Evolutionary conservation across 2,888 invertebrate genomes (phyloP), one percentile per base, ranked within the genome.

Genomic region (Meandrusa payeni): DNA sequence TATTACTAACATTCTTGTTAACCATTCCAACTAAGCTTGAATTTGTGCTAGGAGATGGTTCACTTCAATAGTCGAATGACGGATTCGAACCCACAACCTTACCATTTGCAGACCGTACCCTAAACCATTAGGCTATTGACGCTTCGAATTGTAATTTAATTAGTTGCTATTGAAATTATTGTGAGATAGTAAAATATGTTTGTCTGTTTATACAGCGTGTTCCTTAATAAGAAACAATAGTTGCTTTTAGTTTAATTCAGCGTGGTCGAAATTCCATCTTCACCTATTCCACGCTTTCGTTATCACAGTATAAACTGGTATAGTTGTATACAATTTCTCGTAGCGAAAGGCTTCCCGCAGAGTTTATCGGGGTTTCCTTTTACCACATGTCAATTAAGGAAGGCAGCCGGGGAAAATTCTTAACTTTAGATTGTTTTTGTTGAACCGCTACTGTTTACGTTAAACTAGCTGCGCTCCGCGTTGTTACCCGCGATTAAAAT

Each of bases 351-450:
- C 5, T 29, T 17, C 37, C 36, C 43, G 36, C 36, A 17, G 43
- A 26, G 31, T 37, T 40, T 43, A 43, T 43, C 31, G 19, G 31
- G 19, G 31, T 43, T 43, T 43, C 37, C 43, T 43, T 37, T 43
- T 43, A 37, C 20, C 37, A 43, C 37, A 37, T 37, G 31, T 37
- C 43, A 43, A 43, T 43, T 43, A 43, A 43, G 31, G 3, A 26
- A 31, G 32, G 31, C 41, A 20, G 12, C 20, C 10, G 19, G 20
- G 19, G 37, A 9, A 23, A 6, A n/a, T 32, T 37, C 37, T 31
- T 31, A 31, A 26, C 31, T 19, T 6, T 3, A 17, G 31, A 23
- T 19, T 43, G 24, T 31, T 42, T 24, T 11, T 37, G 11, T 32
- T 20, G 5, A 32, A 20, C 10, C 32, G 10, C 11, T 10, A 10